Evolutionary conservation across 2,888 invertebrate species (phyloP), one percentile per base, ranked within the genome.

Genomic region (Pristionchus japonicus): DNA sequence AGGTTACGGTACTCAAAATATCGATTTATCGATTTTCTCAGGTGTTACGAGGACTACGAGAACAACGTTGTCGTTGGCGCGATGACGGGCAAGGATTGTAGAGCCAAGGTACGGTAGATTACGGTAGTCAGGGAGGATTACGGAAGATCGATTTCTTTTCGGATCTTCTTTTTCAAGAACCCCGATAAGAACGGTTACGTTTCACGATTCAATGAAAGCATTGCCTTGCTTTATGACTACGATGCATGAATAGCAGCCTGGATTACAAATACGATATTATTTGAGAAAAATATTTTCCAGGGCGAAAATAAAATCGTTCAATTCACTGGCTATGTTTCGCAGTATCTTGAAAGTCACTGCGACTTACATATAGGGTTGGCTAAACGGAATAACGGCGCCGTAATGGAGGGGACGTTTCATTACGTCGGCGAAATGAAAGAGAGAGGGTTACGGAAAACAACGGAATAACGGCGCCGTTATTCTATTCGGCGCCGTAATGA

Each of bases 41-140:
- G 96, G 40, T 99, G 99, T 93, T 96, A 96, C 31, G 93, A 93
- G 9, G 95, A 93, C 86, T 94, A 93, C 91, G 93, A 92, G 88
- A 93, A 94, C 91, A 93, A 93, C 86, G 94, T 94, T 9, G 92
- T 93, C 57, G 92, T 94, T 13, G 94, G 94, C 9, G 93, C 93
- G 23, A 93, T 94, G 94, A 93, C 93, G 34, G 94, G 94, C 43
- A 93, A 93, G 85, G 93, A 95, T 89, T 94, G 94, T 85, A 89
- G 94, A 27, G 94, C 94, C 3, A 94, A 93, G 90, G 91, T 91
- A 47, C 4, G 52, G 31, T 27, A 49, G 52, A 6, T 4, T 74
- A 40, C 43, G 3, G 27, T 77, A 43, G 31, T 27, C 34, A 4
- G 27, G 70, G 17, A 31, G n/a, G n/a, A n/a, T n/a, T n/a, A n/a